Conservation (phyloP, 2,888 invertebrate species). For the Heterodera filipjevi region DNA sequence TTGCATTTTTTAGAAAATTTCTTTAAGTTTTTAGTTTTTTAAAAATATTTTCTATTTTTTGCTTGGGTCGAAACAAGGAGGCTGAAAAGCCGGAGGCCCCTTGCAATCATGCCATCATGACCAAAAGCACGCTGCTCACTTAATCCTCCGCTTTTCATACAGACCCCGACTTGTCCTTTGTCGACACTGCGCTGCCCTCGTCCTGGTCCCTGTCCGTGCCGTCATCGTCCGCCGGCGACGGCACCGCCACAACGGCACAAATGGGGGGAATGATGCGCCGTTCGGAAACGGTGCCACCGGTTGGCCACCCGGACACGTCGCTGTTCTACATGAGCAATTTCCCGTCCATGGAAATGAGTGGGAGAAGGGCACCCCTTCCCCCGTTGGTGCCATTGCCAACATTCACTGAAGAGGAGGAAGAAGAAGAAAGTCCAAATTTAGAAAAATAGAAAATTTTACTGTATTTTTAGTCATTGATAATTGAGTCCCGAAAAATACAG, state of each 20-base stretch:
- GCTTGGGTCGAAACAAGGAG: no score
- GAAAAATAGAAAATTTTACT: neutral
- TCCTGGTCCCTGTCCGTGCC: constrained; percentile 17
- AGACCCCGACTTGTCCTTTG: constrained; percentile 6
- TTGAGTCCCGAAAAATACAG: no score
- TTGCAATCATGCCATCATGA: neutral
- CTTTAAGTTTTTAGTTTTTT: no score
- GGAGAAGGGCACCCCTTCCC: neutral
- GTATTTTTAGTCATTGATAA: no score
- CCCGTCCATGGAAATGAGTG: constrained; percentile 19
- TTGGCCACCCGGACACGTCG: constrained; percentile 22
- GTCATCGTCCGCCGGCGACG: neutral
- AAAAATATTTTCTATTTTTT: no score
- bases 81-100: no score
- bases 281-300: constrained; percentile 27
- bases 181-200: neutral
- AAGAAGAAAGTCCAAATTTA: neutral
- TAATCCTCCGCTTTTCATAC: neutral
- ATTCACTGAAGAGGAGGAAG: neutral
- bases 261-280: constrained; percentile 3
- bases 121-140: neutral
- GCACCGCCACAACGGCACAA: neutral
- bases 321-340: constrained; percentile 17
- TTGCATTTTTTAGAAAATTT: no score
- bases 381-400: constrained; percentile 1